Percentiles rank a stretch among this genome's conserved stretches.
Evolutionary conservation across 2,113 vertebrate species (phyloP).

Genomic region (Actinemys pallida): DNA sequence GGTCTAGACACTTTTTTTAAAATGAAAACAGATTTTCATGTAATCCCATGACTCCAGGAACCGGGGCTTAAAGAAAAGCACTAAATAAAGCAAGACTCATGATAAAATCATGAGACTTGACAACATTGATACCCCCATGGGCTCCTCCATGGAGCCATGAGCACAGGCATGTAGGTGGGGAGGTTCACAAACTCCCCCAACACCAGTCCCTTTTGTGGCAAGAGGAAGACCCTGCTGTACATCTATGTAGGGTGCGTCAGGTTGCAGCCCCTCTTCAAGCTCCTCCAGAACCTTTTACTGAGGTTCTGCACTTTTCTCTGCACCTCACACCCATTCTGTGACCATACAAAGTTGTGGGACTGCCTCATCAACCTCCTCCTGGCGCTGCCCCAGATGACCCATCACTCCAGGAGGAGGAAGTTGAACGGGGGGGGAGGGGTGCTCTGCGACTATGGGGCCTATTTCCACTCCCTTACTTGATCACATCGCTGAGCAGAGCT

Average conservation of each 20-base stretch:
- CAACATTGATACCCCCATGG: rapidly evolving
- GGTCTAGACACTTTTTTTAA: background rate
- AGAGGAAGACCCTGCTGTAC: background rate
- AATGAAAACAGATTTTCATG: background rate
- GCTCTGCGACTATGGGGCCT: background rate
- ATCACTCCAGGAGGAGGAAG: background rate
- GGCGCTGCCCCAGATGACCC: background rate
- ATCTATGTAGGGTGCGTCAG: background rate
- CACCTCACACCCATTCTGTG: background rate
- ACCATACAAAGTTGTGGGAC: background rate
- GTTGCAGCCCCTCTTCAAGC: background rate
- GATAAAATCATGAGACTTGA: background rate
- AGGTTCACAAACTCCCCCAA: background rate
- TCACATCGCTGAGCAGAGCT: background rate
- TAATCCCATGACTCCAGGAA: background rate
- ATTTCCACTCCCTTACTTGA: background rate
- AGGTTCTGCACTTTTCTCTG: background rate
- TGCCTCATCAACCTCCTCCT: background rate
- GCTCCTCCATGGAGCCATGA: background rate
- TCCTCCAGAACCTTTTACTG: background rate
- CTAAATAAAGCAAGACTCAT: background rate
- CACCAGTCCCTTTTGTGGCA: background rate
- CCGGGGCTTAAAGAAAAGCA: background rate
- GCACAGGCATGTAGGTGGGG: background rate
- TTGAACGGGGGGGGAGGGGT: background rate